Conservation (phyloP, 2,888 invertebrate genomes). For the Blomia tropicalis region DNA sequence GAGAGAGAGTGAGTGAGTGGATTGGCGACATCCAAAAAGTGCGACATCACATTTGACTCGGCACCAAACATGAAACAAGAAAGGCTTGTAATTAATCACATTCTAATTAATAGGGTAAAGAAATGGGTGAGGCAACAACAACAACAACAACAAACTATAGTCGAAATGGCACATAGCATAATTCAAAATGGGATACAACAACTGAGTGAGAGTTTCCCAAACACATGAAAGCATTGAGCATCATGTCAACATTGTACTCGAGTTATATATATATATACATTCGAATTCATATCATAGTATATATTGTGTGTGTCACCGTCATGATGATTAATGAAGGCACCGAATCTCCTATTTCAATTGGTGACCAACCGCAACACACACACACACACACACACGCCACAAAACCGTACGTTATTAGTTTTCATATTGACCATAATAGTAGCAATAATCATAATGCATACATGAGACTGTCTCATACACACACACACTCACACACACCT, state of each 20-base stretch:
- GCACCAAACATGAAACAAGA: too few relatives aligned
- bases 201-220: background rate
- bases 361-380: too few relatives aligned
- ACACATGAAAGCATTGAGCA: background rate
- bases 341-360: conserved; percentile 3
- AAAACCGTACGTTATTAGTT: background rate
- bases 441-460: background rate
- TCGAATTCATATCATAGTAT: too few relatives aligned
- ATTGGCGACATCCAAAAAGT: background rate
- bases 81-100: conserved; percentile 10
- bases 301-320: conserved; percentile 2
- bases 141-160: too few relatives aligned
- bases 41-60: too few relatives aligned
- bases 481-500: too few relatives aligned
- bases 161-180: too few relatives aligned
- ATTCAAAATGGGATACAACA: background rate
- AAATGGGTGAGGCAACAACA: background rate
- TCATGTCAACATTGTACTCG: conserved; percentile 12
- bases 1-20: background rate
- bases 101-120: conserved; percentile 13
- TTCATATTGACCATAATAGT: conserved; percentile 8
- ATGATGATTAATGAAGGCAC: background rate
- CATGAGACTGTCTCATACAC: too few relatives aligned
- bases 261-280: too few relatives aligned
- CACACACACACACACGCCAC: too few relatives aligned